These are phyloP conservation scores for Mizuhopecten yessoensis DNA, from an alignment of 1,140 invertebrate genomes.

Conservation along the genomic window DNA sequence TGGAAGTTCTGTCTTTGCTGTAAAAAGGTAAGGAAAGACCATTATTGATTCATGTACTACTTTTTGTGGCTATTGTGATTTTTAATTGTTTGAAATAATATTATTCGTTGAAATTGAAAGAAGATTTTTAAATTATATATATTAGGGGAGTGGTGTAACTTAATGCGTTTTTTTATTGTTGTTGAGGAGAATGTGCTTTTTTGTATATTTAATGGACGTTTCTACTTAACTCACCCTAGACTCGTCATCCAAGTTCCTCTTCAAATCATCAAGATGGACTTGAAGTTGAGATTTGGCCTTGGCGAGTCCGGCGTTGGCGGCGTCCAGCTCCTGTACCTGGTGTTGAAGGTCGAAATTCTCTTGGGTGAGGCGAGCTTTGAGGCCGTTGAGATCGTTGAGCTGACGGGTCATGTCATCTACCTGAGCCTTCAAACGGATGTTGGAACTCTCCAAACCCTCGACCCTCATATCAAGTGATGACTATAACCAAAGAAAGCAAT, in stretches of 20 bases:
- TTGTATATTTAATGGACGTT: no score
- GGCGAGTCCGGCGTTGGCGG: constrained; percentile 79
- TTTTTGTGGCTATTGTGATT: no score
- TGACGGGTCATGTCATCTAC: constrained; percentile 82
- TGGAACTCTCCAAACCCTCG: constrained; percentile 79
- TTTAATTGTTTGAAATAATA: no score
- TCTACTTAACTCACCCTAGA: constrained; percentile 79
- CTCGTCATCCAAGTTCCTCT: constrained; percentile 82
- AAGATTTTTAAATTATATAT: no score
- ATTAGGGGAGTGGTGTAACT: no score
- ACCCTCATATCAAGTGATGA: constrained; percentile 79
- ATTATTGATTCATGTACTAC: no score
- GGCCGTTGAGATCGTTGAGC: constrained; percentile 79
- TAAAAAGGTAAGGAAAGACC: constrained; percentile 62
- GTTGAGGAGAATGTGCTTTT: no score
- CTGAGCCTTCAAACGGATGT: constrained; percentile 78
- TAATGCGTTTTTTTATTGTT: no score
- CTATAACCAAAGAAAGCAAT: constrained; percentile 70
- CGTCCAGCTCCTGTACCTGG: constrained; percentile 82
- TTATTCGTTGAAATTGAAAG: no score
- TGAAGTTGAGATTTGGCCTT: constrained; percentile 81
- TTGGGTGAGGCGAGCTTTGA: constrained; percentile 81
- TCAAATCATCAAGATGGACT: constrained; percentile 79
- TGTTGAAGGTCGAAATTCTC: constrained; percentile 84
- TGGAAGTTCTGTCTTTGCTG: constrained; percentile 82